Evolutionary conservation across 1,140 invertebrate species (phyloP).

Genomic region (Bombus confusus): DNA sequence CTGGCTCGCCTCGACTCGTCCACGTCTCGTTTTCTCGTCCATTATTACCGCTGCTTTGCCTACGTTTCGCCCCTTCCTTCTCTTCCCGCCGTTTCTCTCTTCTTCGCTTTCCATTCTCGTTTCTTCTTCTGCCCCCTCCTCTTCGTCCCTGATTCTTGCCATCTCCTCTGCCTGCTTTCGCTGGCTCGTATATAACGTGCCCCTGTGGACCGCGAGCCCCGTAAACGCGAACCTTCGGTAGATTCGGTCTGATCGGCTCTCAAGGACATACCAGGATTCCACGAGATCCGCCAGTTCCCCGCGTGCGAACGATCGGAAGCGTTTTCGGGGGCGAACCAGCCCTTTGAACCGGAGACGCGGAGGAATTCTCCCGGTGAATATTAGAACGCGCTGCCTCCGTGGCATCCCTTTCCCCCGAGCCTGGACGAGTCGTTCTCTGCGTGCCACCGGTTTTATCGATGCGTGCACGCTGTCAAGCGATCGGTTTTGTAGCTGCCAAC

Average conservation of each 20-base stretch:
- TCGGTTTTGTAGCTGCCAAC: background rate
- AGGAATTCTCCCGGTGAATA: conserved; percentile 35
- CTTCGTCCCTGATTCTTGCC: conserved; percentile 15
- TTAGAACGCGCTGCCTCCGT: conserved; percentile 7
- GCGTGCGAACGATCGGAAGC: conserved; percentile 6
- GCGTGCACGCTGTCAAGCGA: background rate
- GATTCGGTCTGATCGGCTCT: conserved; percentile 49
- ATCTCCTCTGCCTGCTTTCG: background rate
- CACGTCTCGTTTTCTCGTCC: conserved; percentile 71
- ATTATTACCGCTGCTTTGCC: conserved; percentile 77
- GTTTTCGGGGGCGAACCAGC: conserved; percentile 29
- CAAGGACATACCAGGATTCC: conserved; percentile 54
- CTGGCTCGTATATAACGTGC: too few species aligned
- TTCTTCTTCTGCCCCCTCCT: conserved; percentile 35
- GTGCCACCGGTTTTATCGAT: background rate
- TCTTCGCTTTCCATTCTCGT: background rate
- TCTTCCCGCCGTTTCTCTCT: conserved; percentile 14
- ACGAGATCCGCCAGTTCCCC: background rate
- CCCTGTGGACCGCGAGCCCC: background rate
- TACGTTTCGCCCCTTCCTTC: conserved; percentile 64
- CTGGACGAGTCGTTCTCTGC: background rate
- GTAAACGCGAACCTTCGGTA: conserved; percentile 40
- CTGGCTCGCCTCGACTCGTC: conserved; percentile 54
- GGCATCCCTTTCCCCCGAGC: conserved; percentile 12
- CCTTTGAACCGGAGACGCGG: conserved; percentile 18